Percentiles rank a stretch among this genome's conserved stretches.
phyloP scores from a whole-genome alignment of 2,797 vertebrate species.

The Anas bahamensis region DNA sequence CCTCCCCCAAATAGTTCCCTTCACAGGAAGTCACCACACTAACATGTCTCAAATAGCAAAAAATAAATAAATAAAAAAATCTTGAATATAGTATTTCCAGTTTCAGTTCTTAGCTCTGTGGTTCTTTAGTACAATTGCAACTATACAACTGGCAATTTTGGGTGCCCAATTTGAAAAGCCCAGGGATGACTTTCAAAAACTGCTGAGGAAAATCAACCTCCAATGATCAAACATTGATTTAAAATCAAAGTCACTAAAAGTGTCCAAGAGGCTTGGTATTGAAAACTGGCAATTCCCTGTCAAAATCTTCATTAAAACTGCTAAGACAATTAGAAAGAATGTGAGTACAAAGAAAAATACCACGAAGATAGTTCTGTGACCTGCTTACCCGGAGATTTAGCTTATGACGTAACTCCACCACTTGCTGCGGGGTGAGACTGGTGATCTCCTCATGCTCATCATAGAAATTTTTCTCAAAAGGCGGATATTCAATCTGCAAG shows the following conservation, averaged over 20 bases:
- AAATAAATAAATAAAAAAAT: background rate
- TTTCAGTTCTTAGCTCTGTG: background rate
- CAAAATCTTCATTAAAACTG: background rate
- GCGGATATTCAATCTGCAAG: constrained; percentile 94
- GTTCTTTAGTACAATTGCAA: background rate
- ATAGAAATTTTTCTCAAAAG: constrained; percentile 98
- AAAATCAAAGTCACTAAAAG: background rate
- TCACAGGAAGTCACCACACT: background rate
- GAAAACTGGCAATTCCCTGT: background rate
- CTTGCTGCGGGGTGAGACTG: constrained; percentile 86
- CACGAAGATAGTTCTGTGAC: background rate
- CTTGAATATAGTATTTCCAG: background rate
- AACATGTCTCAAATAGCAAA: background rate
- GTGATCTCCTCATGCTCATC: constrained; percentile 95
- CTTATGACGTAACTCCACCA: constrained; percentile 92
- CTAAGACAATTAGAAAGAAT: background rate
- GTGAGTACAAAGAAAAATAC: background rate
- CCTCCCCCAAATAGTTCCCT: background rate
- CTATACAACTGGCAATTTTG: background rate
- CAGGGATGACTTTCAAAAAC: background rate
- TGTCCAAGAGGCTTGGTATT: background rate
- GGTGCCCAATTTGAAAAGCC: background rate
- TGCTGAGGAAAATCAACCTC: background rate
- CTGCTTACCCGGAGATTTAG: constrained; percentile 92
- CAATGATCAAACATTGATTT: no score